phyloP scores from a whole-genome alignment of 1,140 invertebrate genomes.

The Babylonia areolata region DNA sequence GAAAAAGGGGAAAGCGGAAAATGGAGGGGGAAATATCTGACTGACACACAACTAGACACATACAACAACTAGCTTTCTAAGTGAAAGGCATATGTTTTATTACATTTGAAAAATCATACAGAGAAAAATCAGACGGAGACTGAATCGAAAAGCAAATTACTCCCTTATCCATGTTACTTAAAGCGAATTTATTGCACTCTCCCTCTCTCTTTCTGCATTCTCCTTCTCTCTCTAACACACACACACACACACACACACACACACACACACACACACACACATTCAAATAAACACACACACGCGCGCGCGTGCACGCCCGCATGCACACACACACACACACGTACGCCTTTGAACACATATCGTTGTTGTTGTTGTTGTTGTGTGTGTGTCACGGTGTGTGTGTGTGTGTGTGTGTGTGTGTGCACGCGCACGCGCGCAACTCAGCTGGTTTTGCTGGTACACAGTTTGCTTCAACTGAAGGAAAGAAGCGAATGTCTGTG shows the following conservation, averaged over 20 bases:
- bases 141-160: neutral
- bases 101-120: no score
- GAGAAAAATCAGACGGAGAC: no score
- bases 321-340: neutral
- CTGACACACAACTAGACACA: no score
- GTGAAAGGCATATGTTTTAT: no score
- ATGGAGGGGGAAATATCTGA: no score
- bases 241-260: slow-evolving; percentile 3
- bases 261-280: neutral
- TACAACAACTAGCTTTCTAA: no score
- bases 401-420: neutral
- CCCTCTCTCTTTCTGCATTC: neutral
- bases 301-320: neutral
- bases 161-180: neutral
- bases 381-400: neutral
- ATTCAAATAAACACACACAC: neutral
- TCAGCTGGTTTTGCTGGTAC: no score
- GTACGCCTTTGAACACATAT: neutral
- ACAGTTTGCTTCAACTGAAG: no score
- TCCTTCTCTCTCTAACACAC: neutral
- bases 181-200: no score
- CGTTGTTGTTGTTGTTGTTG: neutral
- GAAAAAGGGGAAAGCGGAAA: no score
- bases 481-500: no score
- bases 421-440: no score